Evolutionary conservation across 2,113 vertebrate genomes (phyloP).

Genomic region (Callospermophilus lateralis): DNA sequence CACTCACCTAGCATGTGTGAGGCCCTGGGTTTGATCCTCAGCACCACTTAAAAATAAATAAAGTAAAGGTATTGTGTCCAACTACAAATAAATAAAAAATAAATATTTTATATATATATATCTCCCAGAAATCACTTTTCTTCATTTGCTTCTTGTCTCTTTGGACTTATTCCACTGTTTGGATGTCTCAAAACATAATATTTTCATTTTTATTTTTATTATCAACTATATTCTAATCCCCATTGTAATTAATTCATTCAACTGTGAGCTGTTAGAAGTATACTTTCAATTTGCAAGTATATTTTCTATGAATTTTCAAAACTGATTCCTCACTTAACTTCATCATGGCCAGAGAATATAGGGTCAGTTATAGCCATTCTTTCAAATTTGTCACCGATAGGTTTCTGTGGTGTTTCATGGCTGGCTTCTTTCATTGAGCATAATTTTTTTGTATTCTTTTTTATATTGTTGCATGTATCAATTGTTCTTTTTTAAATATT

Average conservation of each 20-base stretch:
- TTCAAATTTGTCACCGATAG: background rate
- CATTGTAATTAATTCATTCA: slow-evolving; percentile 51
- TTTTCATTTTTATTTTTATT: slow-evolving; percentile 43
- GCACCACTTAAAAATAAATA: no score
- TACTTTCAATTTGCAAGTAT: slow-evolving; percentile 57
- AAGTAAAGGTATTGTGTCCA: no score
- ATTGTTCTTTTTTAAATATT: background rate
- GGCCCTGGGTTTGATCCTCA: no score
- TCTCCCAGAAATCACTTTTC: background rate
- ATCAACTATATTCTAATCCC: slow-evolving; percentile 9
- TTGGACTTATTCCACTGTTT: slow-evolving; percentile 31
- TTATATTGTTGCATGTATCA: background rate
- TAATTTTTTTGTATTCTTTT: background rate
- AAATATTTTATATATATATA: background rate
- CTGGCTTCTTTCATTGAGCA: slow-evolving; percentile 26
- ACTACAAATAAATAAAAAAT: no score
- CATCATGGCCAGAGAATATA: background rate
- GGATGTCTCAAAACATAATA: slow-evolving; percentile 20
- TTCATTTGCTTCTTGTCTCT: slow-evolving; percentile 19
- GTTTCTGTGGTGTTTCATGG: background rate
- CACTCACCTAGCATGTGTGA: no score
- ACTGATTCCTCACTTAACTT: background rate
- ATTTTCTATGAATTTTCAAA: slow-evolving; percentile 38
- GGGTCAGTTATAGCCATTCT: background rate
- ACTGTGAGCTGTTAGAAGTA: background rate